Conservation (phyloP, 2,113 vertebrate species). For the Grus americana region DNA sequence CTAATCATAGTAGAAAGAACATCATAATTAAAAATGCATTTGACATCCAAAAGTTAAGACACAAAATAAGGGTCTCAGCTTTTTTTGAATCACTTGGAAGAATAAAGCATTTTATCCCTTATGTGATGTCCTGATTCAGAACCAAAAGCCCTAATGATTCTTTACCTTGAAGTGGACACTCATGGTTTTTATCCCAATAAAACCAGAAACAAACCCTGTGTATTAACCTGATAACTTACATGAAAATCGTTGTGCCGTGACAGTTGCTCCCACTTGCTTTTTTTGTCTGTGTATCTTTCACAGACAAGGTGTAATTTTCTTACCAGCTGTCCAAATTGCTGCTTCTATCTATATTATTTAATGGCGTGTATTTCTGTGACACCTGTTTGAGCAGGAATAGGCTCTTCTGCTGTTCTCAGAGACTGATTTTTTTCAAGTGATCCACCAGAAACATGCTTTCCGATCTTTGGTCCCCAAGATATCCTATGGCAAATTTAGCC, state of each 20-base stretch:
- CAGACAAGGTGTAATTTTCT: background rate
- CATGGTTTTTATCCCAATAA: background rate
- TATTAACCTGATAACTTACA: background rate
- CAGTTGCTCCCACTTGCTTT: background rate
- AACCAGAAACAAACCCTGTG: background rate
- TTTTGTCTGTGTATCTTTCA: background rate
- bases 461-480: background rate
- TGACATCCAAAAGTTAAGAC: background rate
- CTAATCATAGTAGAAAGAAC: background rate
- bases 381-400: background rate
- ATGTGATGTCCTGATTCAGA: background rate
- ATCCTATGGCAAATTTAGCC: background rate
- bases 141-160: background rate
- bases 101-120: background rate
- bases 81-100: background rate
- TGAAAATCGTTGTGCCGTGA: background rate
- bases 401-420: background rate
- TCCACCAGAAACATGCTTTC: background rate
- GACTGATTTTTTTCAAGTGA: background rate
- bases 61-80: background rate
- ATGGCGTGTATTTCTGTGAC: background rate
- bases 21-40: constrained; percentile 38
- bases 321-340: background rate
- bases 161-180: background rate
- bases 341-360: background rate